Evolutionary conservation across 92 coral and sea anemone genomes (phyloP).

Genomic region (Umimayanthus chanpuru): DNA sequence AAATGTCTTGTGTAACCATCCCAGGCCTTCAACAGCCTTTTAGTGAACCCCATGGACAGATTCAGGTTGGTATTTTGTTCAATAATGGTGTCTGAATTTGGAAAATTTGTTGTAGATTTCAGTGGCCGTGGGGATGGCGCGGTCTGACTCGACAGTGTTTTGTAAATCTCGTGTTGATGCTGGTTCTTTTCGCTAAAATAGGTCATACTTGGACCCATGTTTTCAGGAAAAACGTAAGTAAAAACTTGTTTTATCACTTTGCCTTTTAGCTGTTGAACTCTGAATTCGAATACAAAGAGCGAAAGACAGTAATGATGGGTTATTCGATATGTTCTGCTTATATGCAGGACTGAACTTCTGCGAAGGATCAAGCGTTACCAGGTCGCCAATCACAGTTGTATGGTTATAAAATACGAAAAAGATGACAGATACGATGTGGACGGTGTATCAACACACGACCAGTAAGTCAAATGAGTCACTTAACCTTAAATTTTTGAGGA

Average conservation of each 20-base stretch:
- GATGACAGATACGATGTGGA: conserved; percentile 86
- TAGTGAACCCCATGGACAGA: conserved; percentile 76
- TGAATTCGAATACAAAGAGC: not conserved
- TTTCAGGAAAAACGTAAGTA: conserved; percentile 98
- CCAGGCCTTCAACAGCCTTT: conserved; percentile 75
- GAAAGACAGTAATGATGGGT: not conserved
- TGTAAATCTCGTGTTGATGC: not conserved
- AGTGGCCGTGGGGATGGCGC: no score
- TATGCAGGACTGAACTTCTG: conserved; percentile 84
- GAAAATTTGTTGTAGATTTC: conserved; percentile 15
- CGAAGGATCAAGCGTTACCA: conserved; percentile 95
- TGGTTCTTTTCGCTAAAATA: conserved; percentile 19
- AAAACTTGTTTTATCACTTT: not conserved
- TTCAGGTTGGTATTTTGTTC: conserved; percentile 65
- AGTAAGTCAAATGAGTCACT: conserved; percentile 54
- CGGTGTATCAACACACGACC: conserved; percentile 92
- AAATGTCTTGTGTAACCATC: conserved; percentile 91
- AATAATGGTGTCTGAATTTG: not conserved
- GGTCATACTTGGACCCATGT: conserved; percentile 99
- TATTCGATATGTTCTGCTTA: not conserved
- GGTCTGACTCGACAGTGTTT: not conserved
- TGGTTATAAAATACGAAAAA: conserved; percentile 91
- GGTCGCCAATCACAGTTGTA: conserved; percentile 90
- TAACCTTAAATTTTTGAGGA: not conserved
- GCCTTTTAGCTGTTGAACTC: not conserved